phyloP scores from a whole-genome alignment of 2,888 invertebrate genomes.

The Vanessa cardui region DNA sequence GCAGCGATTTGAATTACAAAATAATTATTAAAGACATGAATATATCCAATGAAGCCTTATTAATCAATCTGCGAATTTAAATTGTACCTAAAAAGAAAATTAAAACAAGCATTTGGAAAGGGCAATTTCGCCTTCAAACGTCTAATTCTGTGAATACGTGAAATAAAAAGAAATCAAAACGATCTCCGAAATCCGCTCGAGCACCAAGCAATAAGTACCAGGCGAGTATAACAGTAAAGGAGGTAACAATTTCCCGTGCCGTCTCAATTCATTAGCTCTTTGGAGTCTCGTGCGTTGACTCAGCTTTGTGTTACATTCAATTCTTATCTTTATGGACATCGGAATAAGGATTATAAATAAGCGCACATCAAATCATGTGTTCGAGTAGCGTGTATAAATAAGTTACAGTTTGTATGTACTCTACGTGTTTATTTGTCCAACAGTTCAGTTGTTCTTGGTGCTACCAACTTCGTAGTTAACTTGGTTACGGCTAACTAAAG shows the following conservation, averaged over 20 bases:
- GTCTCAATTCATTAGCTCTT: conserved; percentile 58
- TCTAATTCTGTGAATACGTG: neutral
- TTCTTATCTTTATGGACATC: conserved; percentile 5
- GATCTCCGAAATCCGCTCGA: conserved; percentile 18
- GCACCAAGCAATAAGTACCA: conserved; percentile 34
- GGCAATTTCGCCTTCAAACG: neutral
- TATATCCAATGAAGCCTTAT: no score
- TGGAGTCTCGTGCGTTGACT: conserved; percentile 40
- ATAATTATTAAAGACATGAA: no score
- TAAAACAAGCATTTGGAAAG: neutral
- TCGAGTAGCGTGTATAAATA: conserved; percentile 35
- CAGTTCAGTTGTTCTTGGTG: conserved; percentile 32
- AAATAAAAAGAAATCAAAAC: conserved; percentile 3
- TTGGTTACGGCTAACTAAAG: conserved; percentile 36
- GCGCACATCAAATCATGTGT: neutral
- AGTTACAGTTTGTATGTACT: conserved; percentile 53
- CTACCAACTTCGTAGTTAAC: conserved; percentile 26
- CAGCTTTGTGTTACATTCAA: conserved; percentile 17
- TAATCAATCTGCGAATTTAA: no score
- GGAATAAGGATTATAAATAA: conserved; percentile 9
- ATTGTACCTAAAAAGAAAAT: no score
- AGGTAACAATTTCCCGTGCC: conserved; percentile 46
- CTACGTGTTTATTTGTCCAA: conserved; percentile 45
- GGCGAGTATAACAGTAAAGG: conserved; percentile 43
- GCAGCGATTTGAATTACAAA: no score